phyloP scores from a whole-genome alignment of 2,113 vertebrate species.

The Machaerirhynchus nigripectus region DNA sequence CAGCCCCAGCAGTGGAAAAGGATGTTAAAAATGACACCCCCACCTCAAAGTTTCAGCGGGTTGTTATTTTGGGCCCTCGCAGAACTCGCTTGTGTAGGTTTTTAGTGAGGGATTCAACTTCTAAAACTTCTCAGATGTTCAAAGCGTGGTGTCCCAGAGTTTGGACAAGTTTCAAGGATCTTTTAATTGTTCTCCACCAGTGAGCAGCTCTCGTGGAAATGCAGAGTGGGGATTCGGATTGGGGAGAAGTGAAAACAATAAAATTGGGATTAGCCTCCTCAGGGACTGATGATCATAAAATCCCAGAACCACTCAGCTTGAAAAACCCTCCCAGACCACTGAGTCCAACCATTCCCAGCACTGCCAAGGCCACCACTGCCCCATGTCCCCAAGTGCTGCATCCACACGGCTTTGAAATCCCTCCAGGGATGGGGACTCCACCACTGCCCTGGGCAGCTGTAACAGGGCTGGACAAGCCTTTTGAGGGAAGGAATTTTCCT shows the following conservation, averaged over 20 bases:
- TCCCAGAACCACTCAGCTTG: neutral
- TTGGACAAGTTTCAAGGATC: neutral
- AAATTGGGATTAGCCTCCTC: neutral
- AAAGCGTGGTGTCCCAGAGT: neutral
- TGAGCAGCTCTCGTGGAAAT: neutral
- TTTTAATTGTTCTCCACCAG: neutral
- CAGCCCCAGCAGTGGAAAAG: neutral
- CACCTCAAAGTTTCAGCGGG: neutral
- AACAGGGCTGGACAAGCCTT: neutral
- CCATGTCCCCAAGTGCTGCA: neutral
- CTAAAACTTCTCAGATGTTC: neutral
- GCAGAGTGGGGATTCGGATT: neutral
- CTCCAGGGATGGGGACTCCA: neutral
- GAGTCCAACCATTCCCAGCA: neutral
- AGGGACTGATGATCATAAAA: neutral
- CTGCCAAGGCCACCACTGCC: neutral
- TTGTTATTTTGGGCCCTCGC: neutral
- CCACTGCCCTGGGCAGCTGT: neutral
- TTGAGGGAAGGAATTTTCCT: neutral
- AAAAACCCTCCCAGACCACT: accelerated
- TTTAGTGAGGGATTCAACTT: neutral
- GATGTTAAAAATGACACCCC: neutral
- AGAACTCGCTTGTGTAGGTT: neutral
- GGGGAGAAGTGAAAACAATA: neutral
- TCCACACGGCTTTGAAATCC: accelerated